A percentile compares a stretch with the other conserved stretches of the same genome.
These are phyloP conservation scores for Teleogryllus oceanicus DNA, from an alignment of 2,888 invertebrate species.

Conservation along the genomic window DNA sequence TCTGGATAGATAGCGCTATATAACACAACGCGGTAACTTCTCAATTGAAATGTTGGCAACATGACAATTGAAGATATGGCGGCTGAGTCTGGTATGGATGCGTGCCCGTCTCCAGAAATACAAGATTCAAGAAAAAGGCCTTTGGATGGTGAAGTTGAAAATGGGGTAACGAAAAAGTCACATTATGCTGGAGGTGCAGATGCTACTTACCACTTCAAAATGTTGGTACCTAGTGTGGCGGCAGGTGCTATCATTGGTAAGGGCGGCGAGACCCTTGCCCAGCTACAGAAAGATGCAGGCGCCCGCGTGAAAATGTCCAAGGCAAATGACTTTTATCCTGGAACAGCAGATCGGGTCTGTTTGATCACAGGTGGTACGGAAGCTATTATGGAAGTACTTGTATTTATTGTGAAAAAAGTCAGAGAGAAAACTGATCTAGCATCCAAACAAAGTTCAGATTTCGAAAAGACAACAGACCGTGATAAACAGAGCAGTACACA, in stretches of 20 bases:
- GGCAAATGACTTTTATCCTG: constrained; percentile 97
- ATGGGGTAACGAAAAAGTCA: constrained; percentile 83
- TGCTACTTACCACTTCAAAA: constrained; percentile 93
- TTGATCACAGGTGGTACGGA: constrained; percentile 88
- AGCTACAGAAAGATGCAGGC: constrained; percentile 95
- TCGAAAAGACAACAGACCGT: constrained; percentile 81
- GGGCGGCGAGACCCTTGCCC: constrained; percentile 97
- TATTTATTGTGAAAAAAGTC: constrained; percentile 94
- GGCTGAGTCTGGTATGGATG: constrained; percentile 90
- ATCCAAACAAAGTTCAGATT: constrained; percentile 71
- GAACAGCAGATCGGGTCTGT: constrained; percentile 91
- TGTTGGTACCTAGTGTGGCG: constrained; percentile 93
- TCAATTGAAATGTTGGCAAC: too few species aligned
- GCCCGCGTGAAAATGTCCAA: constrained; percentile 99
- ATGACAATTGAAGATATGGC: constrained; percentile 61
- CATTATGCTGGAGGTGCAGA: constrained; percentile 77
- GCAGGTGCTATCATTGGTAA: constrained; percentile 99
- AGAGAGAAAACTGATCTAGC: constrained; percentile 90
- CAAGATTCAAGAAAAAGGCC: constrained; percentile 87
- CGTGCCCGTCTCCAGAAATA: constrained; percentile 89
- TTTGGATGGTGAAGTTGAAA: constrained; percentile 81
- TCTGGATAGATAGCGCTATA: too few species aligned
- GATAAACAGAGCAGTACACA: constrained; percentile 73
- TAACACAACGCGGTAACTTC: too few species aligned
- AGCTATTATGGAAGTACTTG: constrained; percentile 85